These are phyloP conservation scores for Physocephala rufipes DNA, from an alignment of 2,888 invertebrate genomes.

Conservation along the genomic window DNA sequence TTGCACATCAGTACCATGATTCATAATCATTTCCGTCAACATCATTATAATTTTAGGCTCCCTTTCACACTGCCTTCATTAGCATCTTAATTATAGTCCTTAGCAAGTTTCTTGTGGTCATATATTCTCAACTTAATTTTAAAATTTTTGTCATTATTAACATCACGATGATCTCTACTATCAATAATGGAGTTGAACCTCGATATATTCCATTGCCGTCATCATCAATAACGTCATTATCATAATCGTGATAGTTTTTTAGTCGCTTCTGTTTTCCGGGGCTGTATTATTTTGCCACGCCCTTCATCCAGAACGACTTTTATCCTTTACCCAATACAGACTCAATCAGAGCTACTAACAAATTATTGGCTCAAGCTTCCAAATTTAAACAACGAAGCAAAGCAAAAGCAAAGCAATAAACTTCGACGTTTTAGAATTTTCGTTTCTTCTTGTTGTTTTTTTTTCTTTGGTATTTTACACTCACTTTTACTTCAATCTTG, in stretches of 20 bases:
- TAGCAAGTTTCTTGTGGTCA: not conserved
- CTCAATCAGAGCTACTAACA: not conserved
- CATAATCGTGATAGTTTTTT: not conserved
- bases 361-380: slow-evolving; percentile 1
- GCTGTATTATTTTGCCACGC: too few relatives aligned
- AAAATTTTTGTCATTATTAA: not conserved
- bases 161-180: slow-evolving; percentile 7
- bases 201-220: not conserved
- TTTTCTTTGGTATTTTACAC: not conserved
- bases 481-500: too few relatives aligned
- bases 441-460: slow-evolving; percentile 12
- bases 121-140: not conserved
- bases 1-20: too few relatives aligned
- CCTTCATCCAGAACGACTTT: not conserved
- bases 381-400: not conserved
- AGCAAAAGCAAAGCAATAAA: slow-evolving; percentile 2
- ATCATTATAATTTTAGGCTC: too few relatives aligned
- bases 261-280: too few relatives aligned
- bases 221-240: not conserved
- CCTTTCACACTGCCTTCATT: not conserved
- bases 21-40: too few relatives aligned
- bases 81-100: not conserved
- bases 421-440: slow-evolving; percentile 14
- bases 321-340: not conserved
- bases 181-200: too few relatives aligned